phyloP scores from a whole-genome alignment of 2,113 vertebrate species.

The Progne subis region DNA sequence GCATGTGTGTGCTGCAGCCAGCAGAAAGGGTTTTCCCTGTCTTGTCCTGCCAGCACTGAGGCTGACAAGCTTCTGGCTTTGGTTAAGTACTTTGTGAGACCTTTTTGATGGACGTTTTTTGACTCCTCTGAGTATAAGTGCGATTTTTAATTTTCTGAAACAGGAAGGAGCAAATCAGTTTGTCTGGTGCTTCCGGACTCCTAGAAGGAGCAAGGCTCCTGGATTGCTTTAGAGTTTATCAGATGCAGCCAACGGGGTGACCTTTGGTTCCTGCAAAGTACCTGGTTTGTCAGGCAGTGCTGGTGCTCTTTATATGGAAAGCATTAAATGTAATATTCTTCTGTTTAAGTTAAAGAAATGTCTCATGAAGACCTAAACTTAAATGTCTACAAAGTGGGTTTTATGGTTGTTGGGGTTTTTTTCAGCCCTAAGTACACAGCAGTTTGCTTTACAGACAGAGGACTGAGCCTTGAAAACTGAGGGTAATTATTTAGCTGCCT shows the following conservation, averaged over 20 bases:
- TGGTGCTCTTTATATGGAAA: constrained; percentile 47
- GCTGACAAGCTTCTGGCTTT: constrained; percentile 78
- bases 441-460: constrained; percentile 61
- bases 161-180: constrained; percentile 81
- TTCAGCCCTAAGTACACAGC: constrained; percentile 11
- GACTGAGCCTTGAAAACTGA: constrained; percentile 51
- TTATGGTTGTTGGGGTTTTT: constrained; percentile 5
- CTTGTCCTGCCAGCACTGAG: constrained; percentile 30
- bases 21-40: constrained; percentile 28
- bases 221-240: constrained; percentile 74
- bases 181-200: constrained; percentile 73
- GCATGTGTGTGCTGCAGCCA: neutral
- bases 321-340: constrained; percentile 30
- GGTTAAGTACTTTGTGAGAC: constrained; percentile 71
- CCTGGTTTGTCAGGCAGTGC: constrained; percentile 9
- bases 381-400: constrained; percentile 30
- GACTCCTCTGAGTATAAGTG: constrained; percentile 73
- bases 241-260: constrained; percentile 74
- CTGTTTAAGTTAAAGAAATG: constrained; percentile 16
- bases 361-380: constrained; percentile 29
- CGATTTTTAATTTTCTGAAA: constrained; percentile 78
- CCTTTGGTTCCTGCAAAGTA: constrained; percentile 71
- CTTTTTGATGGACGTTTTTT: constrained; percentile 67
- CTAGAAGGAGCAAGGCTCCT: constrained; percentile 68
- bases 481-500: constrained; percentile 67